Conservation (phyloP, 2,797 vertebrate species). For the Leuciscus waleckii region DNA sequence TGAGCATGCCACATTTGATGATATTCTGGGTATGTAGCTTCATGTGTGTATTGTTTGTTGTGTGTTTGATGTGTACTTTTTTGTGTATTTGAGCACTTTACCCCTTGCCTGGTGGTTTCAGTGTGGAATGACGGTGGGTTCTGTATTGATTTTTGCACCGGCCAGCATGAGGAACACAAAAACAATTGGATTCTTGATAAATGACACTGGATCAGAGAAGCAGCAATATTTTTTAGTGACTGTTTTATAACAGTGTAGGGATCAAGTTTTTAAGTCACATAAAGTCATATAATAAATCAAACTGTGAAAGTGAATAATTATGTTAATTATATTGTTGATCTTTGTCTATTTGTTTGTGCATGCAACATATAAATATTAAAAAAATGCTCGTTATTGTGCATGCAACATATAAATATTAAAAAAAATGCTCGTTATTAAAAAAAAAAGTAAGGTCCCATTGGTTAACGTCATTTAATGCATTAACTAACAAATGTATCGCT, state of each 20-base stretch:
- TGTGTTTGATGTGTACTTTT: conserved; percentile 12
- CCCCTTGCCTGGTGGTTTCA: conserved; percentile 21
- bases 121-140: conserved; percentile 16
- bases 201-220: neutral
- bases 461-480: neutral
- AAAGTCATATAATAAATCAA: neutral
- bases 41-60: conserved; percentile 32
- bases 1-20: conserved; percentile 97
- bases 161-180: conserved; percentile 42
- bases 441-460: neutral
- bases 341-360: neutral
- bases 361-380: neutral
- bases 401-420: neutral
- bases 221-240: neutral
- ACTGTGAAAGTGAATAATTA: too few species aligned
- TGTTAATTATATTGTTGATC: neutral
- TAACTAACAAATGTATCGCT: neutral
- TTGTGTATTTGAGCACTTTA: conserved; percentile 22
- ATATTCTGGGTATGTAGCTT: conserved; percentile 89
- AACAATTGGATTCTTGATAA: conserved; percentile 18
- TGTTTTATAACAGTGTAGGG: neutral
- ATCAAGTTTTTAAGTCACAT: neutral
- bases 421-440: neutral
- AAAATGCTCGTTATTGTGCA: too few species aligned
- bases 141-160: conserved; percentile 35